Percentiles rank a stretch among this genome's conserved stretches.
Conservation (phyloP, 2,113 vertebrate species). For the Vidua macroura region DNA sequence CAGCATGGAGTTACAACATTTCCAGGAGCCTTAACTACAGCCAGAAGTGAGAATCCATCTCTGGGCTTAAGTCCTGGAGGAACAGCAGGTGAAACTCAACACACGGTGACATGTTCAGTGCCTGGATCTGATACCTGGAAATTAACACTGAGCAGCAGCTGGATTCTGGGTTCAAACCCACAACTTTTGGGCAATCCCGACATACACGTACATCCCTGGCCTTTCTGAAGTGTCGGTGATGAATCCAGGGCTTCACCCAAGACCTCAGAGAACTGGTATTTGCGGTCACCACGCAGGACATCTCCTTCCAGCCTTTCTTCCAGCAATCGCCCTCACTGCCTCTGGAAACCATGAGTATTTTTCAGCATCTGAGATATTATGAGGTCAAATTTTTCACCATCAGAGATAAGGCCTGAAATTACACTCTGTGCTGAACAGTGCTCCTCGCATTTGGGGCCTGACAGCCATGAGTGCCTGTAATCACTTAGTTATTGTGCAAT, state of each 20-base stretch:
- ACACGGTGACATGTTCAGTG: background rate
- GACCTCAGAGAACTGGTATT: background rate
- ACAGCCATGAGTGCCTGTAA: background rate
- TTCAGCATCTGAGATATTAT: background rate
- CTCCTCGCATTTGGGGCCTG: background rate
- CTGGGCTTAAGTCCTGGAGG: background rate
- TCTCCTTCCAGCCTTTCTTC: background rate
- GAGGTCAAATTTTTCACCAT: background rate
- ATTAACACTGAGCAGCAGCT: background rate
- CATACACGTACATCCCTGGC: accelerated
- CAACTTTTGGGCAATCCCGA: background rate
- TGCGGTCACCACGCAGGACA: accelerated
- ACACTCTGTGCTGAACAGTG: background rate
- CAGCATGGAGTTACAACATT: background rate
- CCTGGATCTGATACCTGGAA: background rate
- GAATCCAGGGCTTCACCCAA: background rate
- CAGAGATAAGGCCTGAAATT: background rate
- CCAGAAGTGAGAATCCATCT: background rate
- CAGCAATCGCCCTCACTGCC: background rate
- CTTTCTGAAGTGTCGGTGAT: background rate
- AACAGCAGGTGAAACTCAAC: background rate
- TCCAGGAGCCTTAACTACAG: background rate
- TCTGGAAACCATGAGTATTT: background rate
- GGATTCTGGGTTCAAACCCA: background rate
- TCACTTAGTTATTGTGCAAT: background rate